Evolutionary conservation across 2,888 invertebrate genomes (phyloP).

Genomic region (Tineola bisselliella): DNA sequence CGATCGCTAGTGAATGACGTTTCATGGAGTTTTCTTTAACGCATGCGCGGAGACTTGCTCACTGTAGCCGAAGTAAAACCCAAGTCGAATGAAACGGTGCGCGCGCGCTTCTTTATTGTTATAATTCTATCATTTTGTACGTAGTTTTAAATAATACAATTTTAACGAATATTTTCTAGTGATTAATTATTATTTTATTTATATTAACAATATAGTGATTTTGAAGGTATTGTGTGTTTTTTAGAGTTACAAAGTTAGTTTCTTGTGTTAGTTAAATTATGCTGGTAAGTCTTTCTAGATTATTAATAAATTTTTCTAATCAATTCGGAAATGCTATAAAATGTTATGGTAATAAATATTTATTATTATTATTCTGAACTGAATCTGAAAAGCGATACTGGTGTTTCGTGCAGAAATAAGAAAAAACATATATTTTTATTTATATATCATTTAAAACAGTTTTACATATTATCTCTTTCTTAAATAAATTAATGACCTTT

Average conservation of each 20-base stretch:
- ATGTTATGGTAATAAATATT: no score
- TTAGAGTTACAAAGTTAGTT: background rate
- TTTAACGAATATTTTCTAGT: background rate
- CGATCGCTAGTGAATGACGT: background rate
- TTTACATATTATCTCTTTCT: no score
- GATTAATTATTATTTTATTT: background rate
- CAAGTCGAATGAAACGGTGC: background rate
- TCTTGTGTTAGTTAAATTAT: background rate
- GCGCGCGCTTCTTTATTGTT: background rate
- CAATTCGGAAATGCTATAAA: no score
- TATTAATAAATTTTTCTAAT: no score
- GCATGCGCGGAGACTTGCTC: background rate
- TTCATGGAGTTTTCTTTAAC: slow-evolving; percentile 11
- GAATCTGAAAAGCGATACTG: no score
- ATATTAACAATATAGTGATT: background rate
- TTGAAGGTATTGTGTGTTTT: background rate
- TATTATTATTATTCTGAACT: no score
- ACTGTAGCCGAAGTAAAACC: background rate
- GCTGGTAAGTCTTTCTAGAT: background rate
- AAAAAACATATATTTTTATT: no score
- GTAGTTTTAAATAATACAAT: no score
- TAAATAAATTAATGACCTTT: no score
- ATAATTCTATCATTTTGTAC: no score
- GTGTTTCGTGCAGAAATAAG: no score
- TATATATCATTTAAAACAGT: no score